A percentile compares a stretch with the other conserved stretches of the same genome.
These are phyloP conservation scores for Fratercula arctica DNA, from an alignment of 2,797 vertebrate genomes.

Conservation along the genomic window DNA sequence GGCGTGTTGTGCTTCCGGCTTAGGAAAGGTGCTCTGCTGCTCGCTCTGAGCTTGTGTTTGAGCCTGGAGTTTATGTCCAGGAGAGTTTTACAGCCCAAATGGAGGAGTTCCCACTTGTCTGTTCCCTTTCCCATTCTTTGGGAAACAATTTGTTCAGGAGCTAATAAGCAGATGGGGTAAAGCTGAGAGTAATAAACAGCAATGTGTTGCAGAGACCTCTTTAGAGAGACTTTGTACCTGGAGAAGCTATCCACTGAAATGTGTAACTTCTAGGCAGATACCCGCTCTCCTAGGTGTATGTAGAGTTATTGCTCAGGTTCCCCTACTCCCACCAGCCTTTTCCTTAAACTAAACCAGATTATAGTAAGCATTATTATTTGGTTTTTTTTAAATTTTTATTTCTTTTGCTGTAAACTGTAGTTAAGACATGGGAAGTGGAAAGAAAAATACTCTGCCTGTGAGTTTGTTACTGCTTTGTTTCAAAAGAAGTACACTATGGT, in stretches of 20 bases:
- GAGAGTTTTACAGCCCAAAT: not conserved
- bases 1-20: not conserved
- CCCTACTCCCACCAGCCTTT: not conserved
- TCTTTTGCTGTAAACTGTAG: not conserved
- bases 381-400: not conserved
- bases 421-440: not conserved
- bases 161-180: not conserved
- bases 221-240: not conserved
- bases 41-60: not conserved
- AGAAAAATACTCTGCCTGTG: not conserved
- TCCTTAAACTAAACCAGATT: not conserved
- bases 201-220: not conserved
- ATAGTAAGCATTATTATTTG: not conserved
- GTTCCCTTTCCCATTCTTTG: not conserved
- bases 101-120: not conserved
- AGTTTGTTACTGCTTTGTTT: not conserved
- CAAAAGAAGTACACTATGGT: not conserved
- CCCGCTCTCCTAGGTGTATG: fast-evolving
- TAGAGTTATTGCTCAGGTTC: not conserved
- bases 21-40: not conserved
- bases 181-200: not conserved
- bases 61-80: not conserved
- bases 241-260: not conserved
- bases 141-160: not conserved
- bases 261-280: not conserved